Percentiles rank a stretch among this genome's conserved stretches.
Evolutionary conservation across 2,888 invertebrate genomes (phyloP).

Genomic region (Uropetala carovei): DNA sequence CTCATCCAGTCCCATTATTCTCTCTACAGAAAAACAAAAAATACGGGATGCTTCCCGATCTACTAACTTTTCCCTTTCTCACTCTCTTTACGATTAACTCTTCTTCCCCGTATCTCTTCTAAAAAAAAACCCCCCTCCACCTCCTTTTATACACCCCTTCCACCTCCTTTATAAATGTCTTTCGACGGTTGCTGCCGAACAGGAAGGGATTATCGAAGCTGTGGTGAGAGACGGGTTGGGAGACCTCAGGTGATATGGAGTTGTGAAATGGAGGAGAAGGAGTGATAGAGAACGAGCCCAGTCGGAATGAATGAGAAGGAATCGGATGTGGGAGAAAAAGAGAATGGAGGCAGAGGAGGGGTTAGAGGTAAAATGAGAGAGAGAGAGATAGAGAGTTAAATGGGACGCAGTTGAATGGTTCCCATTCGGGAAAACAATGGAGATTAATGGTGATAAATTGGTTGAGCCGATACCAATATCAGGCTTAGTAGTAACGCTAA

Average conservation of each 20-base stretch:
- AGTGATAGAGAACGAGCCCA: no score
- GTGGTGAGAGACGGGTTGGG: not conserved
- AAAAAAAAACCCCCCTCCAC: not conserved
- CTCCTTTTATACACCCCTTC: not conserved
- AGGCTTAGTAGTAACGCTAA: not conserved
- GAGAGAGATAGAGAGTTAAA: not conserved
- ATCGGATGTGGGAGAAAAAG: not conserved
- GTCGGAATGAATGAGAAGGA: not conserved
- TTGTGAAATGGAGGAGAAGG: no score
- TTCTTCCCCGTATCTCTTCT: no score
- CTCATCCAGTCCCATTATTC: not conserved
- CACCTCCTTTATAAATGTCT: conserved; percentile 23
- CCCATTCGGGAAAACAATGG: not conserved
- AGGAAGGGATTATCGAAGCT: not conserved
- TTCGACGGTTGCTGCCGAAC: not conserved
- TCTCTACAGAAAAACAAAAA: not conserved
- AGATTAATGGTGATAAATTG: conserved; percentile 13
- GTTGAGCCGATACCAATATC: not conserved
- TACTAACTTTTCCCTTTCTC: no score
- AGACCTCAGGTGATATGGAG: not conserved
- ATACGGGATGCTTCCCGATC: no score
- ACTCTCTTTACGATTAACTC: no score
- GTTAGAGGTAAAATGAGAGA: not conserved
- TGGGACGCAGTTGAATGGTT: not conserved
- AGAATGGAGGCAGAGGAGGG: not conserved